phyloP scores from a whole-genome alignment of 2,797 vertebrate genomes.

The Luscinia luscinia region DNA sequence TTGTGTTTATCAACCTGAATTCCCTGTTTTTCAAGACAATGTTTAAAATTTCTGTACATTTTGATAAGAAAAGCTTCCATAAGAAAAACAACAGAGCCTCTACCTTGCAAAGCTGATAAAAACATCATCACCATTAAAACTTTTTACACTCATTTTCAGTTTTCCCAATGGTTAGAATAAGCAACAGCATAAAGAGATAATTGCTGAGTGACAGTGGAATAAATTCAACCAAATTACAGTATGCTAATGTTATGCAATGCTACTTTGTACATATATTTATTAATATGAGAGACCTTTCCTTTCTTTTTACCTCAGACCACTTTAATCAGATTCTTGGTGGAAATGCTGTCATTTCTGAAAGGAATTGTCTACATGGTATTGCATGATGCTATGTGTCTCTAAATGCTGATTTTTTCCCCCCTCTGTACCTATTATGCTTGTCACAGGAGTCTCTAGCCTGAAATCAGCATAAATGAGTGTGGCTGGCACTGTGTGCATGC shows the following conservation, averaged over 20 bases:
- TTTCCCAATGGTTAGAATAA: neutral
- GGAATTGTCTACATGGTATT: slow-evolving; percentile 47
- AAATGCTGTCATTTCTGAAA: slow-evolving; percentile 50
- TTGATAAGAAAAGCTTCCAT: neutral
- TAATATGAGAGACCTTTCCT: slow-evolving; percentile 37
- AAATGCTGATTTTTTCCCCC: slow-evolving; percentile 47
- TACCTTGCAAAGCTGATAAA: neutral
- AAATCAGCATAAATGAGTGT: slow-evolving; percentile 76
- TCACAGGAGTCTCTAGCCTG: slow-evolving; percentile 70
- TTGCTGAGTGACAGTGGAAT: slow-evolving; percentile 19
- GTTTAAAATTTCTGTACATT: neutral
- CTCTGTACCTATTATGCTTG: slow-evolving; percentile 61
- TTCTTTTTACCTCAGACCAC: slow-evolving; percentile 43
- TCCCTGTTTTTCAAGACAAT: neutral
- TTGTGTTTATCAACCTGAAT: neutral
- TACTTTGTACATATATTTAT: slow-evolving; percentile 35
- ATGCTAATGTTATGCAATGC: slow-evolving; percentile 2
- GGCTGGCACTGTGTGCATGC: slow-evolving; percentile 73
- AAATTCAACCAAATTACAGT: neutral
- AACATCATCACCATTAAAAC: neutral
- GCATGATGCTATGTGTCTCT: slow-evolving; percentile 55
- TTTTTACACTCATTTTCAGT: neutral
- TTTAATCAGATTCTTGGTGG: slow-evolving; percentile 62
- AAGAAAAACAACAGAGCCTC: neutral
- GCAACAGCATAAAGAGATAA: neutral